phyloP scores from a whole-genome alignment of 2,888 invertebrate genomes.

The Allophyes oxyacanthae region DNA sequence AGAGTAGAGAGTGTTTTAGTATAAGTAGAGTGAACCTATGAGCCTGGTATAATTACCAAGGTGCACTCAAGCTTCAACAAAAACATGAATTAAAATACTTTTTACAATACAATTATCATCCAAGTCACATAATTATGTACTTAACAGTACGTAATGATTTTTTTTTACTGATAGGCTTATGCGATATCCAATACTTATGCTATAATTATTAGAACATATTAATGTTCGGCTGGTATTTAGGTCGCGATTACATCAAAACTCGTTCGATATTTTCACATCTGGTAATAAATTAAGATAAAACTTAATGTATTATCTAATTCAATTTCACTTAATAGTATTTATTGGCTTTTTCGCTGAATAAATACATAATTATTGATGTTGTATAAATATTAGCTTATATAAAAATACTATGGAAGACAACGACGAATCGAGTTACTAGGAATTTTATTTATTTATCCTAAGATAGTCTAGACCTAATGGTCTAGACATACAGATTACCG shows the following conservation, averaged over 20 bases:
- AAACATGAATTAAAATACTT: too few species aligned
- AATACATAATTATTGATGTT: conserved; percentile 3
- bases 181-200: background rate
- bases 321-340: conserved; percentile 36
- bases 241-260: conserved; percentile 31
- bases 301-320: conserved; percentile 32
- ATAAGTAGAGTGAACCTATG: too few species aligned
- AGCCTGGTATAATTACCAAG: too few species aligned
- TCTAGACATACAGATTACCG: too few species aligned
- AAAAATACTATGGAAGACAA: too few species aligned
- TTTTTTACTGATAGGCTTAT: conserved; percentile 8
- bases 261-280: conserved; percentile 26
- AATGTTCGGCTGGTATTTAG: conserved; percentile 16
- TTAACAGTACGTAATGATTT: conserved; percentile 1
- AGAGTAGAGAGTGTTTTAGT: too few species aligned
- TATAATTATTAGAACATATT: conserved; percentile 1
- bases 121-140: too few species aligned
- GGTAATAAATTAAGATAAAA: conserved; percentile 27
- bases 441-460: too few species aligned
- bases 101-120: too few species aligned
- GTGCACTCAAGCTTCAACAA: too few species aligned
- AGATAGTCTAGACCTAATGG: too few species aligned
- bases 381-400: background rate
- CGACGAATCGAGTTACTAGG: too few species aligned
- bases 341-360: conserved; percentile 5